These are phyloP conservation scores for Phoebastria nigripes DNA, from an alignment of 2,797 vertebrate species.

Conservation along the genomic window DNA sequence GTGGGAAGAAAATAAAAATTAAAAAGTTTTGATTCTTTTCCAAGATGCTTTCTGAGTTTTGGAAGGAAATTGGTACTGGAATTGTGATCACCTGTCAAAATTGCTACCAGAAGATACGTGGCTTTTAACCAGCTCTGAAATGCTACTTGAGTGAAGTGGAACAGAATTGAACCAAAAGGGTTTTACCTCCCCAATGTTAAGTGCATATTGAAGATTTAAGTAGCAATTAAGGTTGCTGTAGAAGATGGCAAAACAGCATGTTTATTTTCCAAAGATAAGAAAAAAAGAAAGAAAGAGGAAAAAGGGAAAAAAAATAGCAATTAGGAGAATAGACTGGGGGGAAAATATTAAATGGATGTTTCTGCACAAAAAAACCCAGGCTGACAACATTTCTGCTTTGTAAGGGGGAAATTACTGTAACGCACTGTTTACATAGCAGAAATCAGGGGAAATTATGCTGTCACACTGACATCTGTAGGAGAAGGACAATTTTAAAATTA, in stretches of 20 bases:
- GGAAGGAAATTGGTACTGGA: background rate
- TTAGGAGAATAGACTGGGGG: conserved; percentile 70
- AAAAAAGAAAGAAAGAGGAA: background rate
- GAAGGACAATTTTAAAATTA: conserved; percentile 95
- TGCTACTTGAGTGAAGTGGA: conserved; percentile 56
- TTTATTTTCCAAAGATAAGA: conserved; percentile 59
- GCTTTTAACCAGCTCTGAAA: conserved; percentile 62
- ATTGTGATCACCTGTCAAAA: background rate
- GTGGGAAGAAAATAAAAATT: fast-evolving
- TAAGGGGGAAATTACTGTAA: conserved; percentile 88
- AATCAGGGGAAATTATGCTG: conserved; percentile 94
- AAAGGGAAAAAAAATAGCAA: conserved; percentile 46
- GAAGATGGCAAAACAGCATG: conserved; percentile 61
- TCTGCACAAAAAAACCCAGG: conserved; percentile 75
- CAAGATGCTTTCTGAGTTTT: background rate
- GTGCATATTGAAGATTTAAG: conserved; percentile 73
- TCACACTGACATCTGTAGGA: conserved; percentile 93
- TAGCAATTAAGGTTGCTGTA: conserved; percentile 72
- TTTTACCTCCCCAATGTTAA: conserved; percentile 65
- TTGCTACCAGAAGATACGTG: background rate
- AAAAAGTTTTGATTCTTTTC: background rate
- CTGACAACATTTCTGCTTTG: conserved; percentile 81
- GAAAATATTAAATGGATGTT: conserved; percentile 79
- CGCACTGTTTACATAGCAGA: conserved; percentile 90
- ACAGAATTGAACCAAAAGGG: conserved; percentile 49